A percentile compares a stretch with the other conserved stretches of the same genome.
phyloP scores from a whole-genome alignment of 2,113 vertebrate genomes.

The Epinephelus moara region DNA sequence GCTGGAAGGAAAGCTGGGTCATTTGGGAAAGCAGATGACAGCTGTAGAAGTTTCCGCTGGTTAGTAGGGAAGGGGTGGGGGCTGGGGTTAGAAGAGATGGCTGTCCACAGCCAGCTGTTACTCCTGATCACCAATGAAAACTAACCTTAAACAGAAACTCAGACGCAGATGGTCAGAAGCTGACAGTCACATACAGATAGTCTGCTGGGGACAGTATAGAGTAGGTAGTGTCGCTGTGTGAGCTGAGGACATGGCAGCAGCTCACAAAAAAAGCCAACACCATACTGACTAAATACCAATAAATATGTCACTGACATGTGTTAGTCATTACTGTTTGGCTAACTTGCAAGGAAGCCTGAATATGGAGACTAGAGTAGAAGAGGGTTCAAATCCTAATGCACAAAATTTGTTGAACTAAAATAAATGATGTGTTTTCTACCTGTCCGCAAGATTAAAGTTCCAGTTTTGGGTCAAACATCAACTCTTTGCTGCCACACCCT shows the following conservation, averaged over 20 bases:
- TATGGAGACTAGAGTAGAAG: not conserved
- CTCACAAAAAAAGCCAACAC: conserved; percentile 12
- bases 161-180: conserved; percentile 64
- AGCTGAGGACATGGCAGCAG: conserved; percentile 40
- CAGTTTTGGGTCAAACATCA: not conserved
- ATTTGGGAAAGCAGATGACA: conserved; percentile 81
- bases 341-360: not conserved
- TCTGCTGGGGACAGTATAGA: conserved; percentile 26
- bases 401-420: not conserved
- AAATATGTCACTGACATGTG: not conserved
- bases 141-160: conserved; percentile 67
- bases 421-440: too few relatives aligned
- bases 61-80: conserved; percentile 62
- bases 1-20: conserved; percentile 73
- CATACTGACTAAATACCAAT: conserved; percentile 17
- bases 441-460: not conserved
- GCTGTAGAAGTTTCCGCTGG: conserved; percentile 82
- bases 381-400: not conserved
- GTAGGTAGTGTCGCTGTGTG: conserved; percentile 28
- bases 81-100: conserved; percentile 55
- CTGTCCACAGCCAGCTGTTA: conserved; percentile 82
- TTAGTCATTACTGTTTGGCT: not conserved
- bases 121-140: conserved; percentile 71
- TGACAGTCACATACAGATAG: conserved; percentile 38
- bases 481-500: not conserved